Evolutionary conservation across 2,797 vertebrate genomes (phyloP).

Genomic region (Siniperca obscura): DNA sequence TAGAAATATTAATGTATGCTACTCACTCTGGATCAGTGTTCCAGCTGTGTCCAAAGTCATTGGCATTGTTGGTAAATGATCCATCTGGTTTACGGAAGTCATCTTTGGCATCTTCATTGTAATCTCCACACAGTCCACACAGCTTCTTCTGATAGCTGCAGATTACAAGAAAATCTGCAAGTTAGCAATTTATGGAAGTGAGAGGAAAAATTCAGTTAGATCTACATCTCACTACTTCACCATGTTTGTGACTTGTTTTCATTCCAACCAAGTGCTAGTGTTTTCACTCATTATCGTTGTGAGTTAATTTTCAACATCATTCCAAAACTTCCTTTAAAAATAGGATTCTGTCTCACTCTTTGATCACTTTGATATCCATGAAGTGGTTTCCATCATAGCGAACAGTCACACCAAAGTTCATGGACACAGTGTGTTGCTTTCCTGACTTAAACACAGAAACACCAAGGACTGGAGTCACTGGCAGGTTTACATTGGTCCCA

Average conservation of each 20-base stretch:
- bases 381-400: slow-evolving; percentile 86
- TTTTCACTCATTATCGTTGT: background rate
- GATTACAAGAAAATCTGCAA: background rate
- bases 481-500: slow-evolving; percentile 81
- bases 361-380: slow-evolving; percentile 85
- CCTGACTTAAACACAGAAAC: slow-evolving; percentile 83
- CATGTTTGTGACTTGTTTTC: background rate
- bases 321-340: background rate
- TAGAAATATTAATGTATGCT: background rate
- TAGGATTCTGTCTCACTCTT: slow-evolving; percentile 77
- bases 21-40: slow-evolving; percentile 76
- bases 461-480: slow-evolving; percentile 68
- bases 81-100: slow-evolving; percentile 84
- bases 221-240: background rate
- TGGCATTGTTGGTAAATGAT: slow-evolving; percentile 67
- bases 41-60: slow-evolving; percentile 86
- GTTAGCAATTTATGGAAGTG: background rate
- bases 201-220: fast-evolving
- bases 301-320: background rate
- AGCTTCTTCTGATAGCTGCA: slow-evolving; percentile 79
- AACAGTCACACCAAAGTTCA: slow-evolving; percentile 84
- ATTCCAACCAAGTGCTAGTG: background rate
- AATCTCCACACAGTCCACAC: slow-evolving; percentile 85
- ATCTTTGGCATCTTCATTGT: slow-evolving; percentile 75
- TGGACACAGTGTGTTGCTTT: slow-evolving; percentile 80